Percentiles rank a stretch among this genome's conserved stretches.
phyloP scores from a whole-genome alignment of 1,140 invertebrate genomes.

The Microvelia longipes region DNA sequence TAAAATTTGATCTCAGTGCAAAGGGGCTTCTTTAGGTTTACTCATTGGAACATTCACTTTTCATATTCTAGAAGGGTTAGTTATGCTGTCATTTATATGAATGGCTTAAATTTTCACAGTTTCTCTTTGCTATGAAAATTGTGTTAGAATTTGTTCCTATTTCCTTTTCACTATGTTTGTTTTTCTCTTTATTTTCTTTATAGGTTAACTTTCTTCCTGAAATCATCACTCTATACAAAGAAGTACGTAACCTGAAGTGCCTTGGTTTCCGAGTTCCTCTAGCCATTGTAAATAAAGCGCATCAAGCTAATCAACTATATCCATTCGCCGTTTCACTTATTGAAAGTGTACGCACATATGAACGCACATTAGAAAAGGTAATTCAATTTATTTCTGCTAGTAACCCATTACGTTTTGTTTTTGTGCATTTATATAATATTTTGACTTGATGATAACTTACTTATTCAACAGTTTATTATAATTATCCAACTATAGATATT shows the following conservation, averaged over 20 bases:
- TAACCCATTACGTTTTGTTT: no score
- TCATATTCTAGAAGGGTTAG: no score
- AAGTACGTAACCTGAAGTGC: conserved; percentile 93
- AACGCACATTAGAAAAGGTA: conserved; percentile 91
- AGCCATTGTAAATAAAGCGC: conserved; percentile 96
- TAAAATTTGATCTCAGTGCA: no score
- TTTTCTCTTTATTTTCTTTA: neutral
- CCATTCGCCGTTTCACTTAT: conserved; percentile 97
- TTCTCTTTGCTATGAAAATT: no score
- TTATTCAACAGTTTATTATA: no score
- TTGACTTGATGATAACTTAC: no score
- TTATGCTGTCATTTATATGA: no score
- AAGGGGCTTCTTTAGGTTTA: no score
- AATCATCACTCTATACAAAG: conserved; percentile 95
- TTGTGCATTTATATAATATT: no score
- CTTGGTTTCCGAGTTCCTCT: conserved; percentile 92
- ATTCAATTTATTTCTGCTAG: conserved; percentile 7
- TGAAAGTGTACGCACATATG: conserved; percentile 93
- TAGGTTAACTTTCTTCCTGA: conserved; percentile 83
- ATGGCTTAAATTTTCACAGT: no score
- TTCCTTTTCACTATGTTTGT: neutral
- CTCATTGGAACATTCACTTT: no score
- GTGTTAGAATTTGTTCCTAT: neutral
- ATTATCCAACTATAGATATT: no score
- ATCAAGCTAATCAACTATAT: conserved; percentile 95